Conservation (phyloP, 2,797 vertebrate genomes). For the Myripristis murdjan region DNA sequence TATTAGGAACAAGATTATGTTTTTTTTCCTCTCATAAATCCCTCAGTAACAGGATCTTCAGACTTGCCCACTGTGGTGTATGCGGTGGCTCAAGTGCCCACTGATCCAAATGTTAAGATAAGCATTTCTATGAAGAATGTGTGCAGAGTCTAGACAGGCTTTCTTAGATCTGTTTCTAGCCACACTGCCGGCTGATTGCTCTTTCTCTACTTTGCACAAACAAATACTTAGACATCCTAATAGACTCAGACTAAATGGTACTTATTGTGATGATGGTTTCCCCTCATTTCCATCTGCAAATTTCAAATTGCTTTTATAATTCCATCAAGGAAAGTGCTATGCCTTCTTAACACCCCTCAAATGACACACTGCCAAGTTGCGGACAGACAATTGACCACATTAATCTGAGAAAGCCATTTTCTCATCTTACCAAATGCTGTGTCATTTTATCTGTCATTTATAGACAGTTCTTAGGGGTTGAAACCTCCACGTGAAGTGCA, state of each 20-base stretch:
- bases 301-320: too few relatives aligned
- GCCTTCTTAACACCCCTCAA: too few relatives aligned
- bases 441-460: background rate
- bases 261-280: too few relatives aligned
- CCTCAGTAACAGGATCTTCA: constrained; percentile 25
- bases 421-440: background rate
- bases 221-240: too few relatives aligned
- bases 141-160: constrained; percentile 14
- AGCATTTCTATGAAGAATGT: constrained; percentile 32
- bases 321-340: too few relatives aligned
- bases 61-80: constrained; percentile 7
- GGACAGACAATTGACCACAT: too few relatives aligned
- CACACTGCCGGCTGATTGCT: background rate
- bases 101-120: constrained; percentile 40
- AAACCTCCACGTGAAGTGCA: background rate
- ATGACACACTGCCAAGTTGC: too few relatives aligned
- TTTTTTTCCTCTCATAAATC: constrained; percentile 4
- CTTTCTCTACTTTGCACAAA: background rate
- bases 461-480: background rate
- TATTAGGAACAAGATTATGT: background rate
- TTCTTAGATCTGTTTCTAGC: background rate
- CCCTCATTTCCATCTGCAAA: too few relatives aligned
- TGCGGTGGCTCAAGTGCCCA: constrained; percentile 23
- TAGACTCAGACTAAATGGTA: background rate
- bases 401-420: background rate